Percentiles rank a stretch among this genome's conserved stretches.
Evolutionary conservation across 2,888 invertebrate species (phyloP).

Genomic region (Apamea anceps): DNA sequence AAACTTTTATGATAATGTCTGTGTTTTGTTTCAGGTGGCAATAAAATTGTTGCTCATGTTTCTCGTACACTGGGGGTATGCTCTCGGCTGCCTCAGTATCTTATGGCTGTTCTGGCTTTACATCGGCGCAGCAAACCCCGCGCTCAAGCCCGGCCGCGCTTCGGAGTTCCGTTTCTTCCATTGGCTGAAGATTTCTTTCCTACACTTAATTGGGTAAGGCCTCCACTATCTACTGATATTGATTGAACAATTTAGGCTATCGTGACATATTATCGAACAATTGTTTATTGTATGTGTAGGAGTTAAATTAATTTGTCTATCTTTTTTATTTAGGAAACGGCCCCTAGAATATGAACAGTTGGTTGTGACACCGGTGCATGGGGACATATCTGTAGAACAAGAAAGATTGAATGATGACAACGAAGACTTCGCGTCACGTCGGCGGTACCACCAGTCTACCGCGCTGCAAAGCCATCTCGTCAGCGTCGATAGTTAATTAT

Average conservation of each 20-base stretch:
- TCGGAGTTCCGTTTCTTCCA: conserved; percentile 95
- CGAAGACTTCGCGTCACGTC: conserved; percentile 97
- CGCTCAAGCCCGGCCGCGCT: conserved; percentile 97
- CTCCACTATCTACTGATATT: background rate
- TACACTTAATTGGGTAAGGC: conserved; percentile 94
- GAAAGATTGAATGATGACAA: conserved; percentile 98
- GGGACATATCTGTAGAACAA: conserved; percentile 94
- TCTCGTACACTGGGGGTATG: conserved; percentile 98
- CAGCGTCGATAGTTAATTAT: conserved; percentile 78
- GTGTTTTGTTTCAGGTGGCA: conserved; percentile 91
- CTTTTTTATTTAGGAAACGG: conserved; percentile 90
- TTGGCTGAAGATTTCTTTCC: conserved; percentile 93
- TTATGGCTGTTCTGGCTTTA: conserved; percentile 97
- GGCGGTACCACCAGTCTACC: conserved; percentile 97
- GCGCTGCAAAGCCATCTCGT: conserved; percentile 94
- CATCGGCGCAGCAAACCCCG: conserved; percentile 98
- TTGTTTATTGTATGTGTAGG: background rate
- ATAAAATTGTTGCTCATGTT: conserved; percentile 97
- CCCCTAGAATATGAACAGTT: conserved; percentile 96
- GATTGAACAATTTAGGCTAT: background rate
- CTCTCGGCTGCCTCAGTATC: conserved; percentile 94
- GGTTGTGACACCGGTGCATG: conserved; percentile 95
- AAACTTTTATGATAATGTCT: background rate
- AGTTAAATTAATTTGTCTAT: background rate
- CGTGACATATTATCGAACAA: background rate